Conservation (phyloP, 2,113 vertebrate genomes). For the Elanus axillaris region DNA sequence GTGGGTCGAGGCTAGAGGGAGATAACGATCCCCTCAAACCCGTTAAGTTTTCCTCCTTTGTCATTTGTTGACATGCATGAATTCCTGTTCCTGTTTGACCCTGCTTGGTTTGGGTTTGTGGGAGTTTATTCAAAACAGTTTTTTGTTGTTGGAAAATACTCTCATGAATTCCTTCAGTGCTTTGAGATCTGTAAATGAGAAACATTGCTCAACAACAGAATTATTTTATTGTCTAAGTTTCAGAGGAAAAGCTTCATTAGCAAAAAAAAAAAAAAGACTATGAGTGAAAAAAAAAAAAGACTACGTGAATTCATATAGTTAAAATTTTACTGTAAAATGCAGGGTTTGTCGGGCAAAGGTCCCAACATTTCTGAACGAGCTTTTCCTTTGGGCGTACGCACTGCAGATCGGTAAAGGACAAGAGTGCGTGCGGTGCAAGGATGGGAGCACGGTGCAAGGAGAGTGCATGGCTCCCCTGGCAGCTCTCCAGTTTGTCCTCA, state of each 20-base stretch:
- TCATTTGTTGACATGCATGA: accelerated
- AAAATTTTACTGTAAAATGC: background rate
- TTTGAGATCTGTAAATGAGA: background rate
- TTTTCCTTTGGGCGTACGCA: accelerated
- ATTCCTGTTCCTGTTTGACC: background rate
- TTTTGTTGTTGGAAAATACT: background rate
- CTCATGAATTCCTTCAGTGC: background rate
- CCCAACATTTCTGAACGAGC: accelerated
- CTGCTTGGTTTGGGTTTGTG: background rate
- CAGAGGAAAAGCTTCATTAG: background rate
- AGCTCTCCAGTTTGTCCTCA: accelerated
- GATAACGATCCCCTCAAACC: background rate
- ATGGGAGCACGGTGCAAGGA: background rate
- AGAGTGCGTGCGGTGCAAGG: background rate
- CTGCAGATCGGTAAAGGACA: background rate
- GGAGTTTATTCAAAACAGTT: background rate
- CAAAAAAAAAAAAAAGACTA: no score
- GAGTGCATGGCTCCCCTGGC: background rate
- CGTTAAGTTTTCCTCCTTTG: background rate
- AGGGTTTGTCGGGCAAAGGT: background rate
- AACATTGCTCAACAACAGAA: background rate
- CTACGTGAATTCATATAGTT: background rate
- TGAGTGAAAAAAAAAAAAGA: no score
- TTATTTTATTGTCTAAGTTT: background rate
- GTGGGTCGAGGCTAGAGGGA: background rate